Conservation (phyloP, 2,888 invertebrate species). For the Conomelus anceps region DNA sequence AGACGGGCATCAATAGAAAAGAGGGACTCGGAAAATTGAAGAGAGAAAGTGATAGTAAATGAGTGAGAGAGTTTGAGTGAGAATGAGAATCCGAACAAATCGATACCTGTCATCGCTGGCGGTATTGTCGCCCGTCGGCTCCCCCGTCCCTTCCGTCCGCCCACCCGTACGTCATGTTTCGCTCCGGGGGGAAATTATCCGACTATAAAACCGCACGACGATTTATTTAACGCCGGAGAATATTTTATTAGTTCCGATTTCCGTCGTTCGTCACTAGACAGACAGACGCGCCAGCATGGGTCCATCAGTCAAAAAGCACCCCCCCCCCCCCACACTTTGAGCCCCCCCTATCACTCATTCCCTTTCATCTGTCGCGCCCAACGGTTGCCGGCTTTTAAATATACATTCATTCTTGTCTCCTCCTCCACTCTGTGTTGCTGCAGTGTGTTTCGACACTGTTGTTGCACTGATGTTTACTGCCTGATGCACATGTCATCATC, state of each 20-base stretch:
- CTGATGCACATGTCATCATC: not conserved
- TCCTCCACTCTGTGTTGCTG: too few relatives aligned
- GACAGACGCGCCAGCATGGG: not conserved
- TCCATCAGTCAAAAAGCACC: not conserved
- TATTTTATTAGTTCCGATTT: slow-evolving; percentile 22
- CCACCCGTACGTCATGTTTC: too few relatives aligned
- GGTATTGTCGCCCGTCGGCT: not conserved
- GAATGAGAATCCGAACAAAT: not conserved
- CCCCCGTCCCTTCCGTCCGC: not conserved
- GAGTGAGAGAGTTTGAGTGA: not conserved
- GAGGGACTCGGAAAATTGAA: not conserved
- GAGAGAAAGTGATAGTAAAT: not conserved
- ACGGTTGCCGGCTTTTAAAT: slow-evolving; percentile 1
- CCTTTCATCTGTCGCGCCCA: not conserved
- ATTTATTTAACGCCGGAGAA: slow-evolving; percentile 15
- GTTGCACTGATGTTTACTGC: not conserved
- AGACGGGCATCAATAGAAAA: too few relatives aligned
- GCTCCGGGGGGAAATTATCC: slow-evolving; percentile 8
- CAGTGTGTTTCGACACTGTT: too few relatives aligned
- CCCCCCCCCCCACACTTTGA: not conserved
- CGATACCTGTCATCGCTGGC: slow-evolving; percentile 6
- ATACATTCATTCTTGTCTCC: slow-evolving; percentile 9
- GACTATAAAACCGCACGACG: slow-evolving; percentile 7
- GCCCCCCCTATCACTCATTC: not conserved
- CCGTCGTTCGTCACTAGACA: slow-evolving; percentile 2